Percentiles rank a stretch among this genome's conserved stretches.
These are phyloP conservation scores for Drosophila stalkeri DNA, from an alignment of 2,888 invertebrate species.

Conservation along the genomic window DNA sequence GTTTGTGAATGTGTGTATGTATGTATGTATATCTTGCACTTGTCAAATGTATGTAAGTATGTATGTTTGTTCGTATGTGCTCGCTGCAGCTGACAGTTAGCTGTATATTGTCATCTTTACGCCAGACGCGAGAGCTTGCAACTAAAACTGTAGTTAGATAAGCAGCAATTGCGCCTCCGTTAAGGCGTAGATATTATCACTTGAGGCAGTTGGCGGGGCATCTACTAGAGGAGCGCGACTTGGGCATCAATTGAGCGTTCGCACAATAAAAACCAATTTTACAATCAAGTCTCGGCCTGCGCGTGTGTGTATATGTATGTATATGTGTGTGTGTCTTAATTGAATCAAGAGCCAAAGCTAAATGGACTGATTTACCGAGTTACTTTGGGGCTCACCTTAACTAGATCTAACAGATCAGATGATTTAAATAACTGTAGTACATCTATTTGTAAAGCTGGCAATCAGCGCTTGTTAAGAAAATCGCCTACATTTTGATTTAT, in stretches of 20 bases:
- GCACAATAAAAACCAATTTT: slow-evolving; percentile 73
- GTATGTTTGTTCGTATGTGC: not conserved
- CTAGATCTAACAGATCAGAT: slow-evolving; percentile 51
- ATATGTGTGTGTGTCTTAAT: slow-evolving; percentile 49
- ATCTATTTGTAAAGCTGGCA: slow-evolving; percentile 31
- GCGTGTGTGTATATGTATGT: slow-evolving; percentile 10
- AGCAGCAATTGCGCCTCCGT: slow-evolving; percentile 29
- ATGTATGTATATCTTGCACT: not conserved
- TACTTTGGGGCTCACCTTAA: slow-evolving; percentile 70
- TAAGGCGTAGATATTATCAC: slow-evolving; percentile 32
- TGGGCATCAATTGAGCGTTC: slow-evolving; percentile 60
- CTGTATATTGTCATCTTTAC: slow-evolving; percentile 37
- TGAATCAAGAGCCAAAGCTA: slow-evolving; percentile 67
- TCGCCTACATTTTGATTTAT: slow-evolving; percentile 29
- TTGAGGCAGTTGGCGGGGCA: slow-evolving; percentile 10
- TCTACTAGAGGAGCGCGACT: slow-evolving; percentile 30
- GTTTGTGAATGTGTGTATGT: not conserved
- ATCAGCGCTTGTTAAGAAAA: slow-evolving; percentile 48
- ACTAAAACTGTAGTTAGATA: slow-evolving; percentile 56
- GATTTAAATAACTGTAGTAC: slow-evolving; percentile 24
- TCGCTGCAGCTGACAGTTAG: not conserved
- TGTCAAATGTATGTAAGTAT: not conserved
- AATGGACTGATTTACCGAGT: slow-evolving; percentile 67
- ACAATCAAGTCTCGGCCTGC: slow-evolving; percentile 33
- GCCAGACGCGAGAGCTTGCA: slow-evolving; percentile 48